Conservation (phyloP, 2,888 invertebrate genomes). For the Syrphus vitripennis region DNA sequence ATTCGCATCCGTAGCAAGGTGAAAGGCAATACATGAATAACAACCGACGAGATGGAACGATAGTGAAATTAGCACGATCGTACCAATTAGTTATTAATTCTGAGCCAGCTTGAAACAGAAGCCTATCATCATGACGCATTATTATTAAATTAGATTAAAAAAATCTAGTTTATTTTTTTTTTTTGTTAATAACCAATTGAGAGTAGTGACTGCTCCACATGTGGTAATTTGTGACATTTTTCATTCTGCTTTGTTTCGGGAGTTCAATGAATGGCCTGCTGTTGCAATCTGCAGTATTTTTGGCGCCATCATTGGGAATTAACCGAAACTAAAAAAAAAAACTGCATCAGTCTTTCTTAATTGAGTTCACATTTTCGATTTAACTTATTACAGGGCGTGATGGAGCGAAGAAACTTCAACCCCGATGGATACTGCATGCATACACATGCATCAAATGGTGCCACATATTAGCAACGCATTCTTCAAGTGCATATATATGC, state of each 20-base stretch:
- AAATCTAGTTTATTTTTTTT: background rate
- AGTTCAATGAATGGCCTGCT: constrained; percentile 14
- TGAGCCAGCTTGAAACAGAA: background rate
- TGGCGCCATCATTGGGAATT: constrained; percentile 52
- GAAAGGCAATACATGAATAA: background rate
- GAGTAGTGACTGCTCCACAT: background rate
- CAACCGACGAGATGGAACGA: background rate
- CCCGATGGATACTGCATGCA: background rate
- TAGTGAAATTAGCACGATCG: constrained; percentile 22
- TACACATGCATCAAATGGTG: background rate
- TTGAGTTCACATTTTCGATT: constrained; percentile 59
- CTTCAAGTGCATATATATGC: constrained; percentile 55
- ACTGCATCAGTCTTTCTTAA: constrained; percentile 43
- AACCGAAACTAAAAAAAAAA: constrained; percentile 27
- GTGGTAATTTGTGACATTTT: constrained; percentile 9
- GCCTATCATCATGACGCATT: constrained; percentile 11
- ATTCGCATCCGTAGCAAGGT: constrained; percentile 6
- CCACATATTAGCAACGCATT: constrained; percentile 43
- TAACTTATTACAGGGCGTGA: constrained; percentile 9
- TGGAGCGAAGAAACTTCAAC: background rate
- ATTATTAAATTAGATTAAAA: background rate
- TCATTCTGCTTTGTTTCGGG: background rate
- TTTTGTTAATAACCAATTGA: background rate
- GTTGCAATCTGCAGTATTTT: constrained; percentile 7
- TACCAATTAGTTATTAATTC: background rate